Base-by-base conservation (phyloP, 2,797 vertebrate species). In the Halcyon badia region DNA sequence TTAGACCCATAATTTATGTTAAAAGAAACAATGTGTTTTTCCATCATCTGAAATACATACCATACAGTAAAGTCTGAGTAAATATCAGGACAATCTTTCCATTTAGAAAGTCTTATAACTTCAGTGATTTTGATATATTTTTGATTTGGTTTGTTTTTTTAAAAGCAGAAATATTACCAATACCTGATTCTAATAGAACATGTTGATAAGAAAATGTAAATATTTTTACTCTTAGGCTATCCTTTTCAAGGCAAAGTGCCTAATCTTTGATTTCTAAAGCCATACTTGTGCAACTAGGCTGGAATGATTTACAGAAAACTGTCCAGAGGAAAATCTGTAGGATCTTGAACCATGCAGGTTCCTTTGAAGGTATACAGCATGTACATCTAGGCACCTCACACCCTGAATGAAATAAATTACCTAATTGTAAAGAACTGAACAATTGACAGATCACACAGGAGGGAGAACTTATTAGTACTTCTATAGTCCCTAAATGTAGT, bases 111-210 rank as follows among this genome's bases (percentile, higher is more conserved):
- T 71, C 2, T 68, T 77, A 19, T 22, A 3, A 33, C 78, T 35
- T 35, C 33, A 2, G 6, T 6, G 2, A 2, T 2, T 21, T 20
- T 20, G 3, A 3, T 22, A 9, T 15, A 4, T 10, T 44, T 62
- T 41, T 46, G 5, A 8, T 62, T 42, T 66, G 6, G 4, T 85
- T 65, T 17, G 2, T 84, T 90, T 35, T 80, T 90, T n/a, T 31
- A 75, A 79, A 9, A 48, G 15, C 9, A 66, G 17, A 87, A 89
- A 56, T 60, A 56, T 12, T 52, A 49, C 6, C 2, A 60, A 28
- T 37, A 76, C 4, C 25, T 60, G 2, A 60, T 83, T 89, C 33
- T 2, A 71, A 44, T 54, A 48, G 4, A 3, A 64, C 11, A n/a
- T 3, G 4, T 21, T 52, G 12, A 24, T 39, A 69, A 35, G 8